Conservation (phyloP, 1,140 invertebrate genomes). For the Orius insidiosus region DNA sequence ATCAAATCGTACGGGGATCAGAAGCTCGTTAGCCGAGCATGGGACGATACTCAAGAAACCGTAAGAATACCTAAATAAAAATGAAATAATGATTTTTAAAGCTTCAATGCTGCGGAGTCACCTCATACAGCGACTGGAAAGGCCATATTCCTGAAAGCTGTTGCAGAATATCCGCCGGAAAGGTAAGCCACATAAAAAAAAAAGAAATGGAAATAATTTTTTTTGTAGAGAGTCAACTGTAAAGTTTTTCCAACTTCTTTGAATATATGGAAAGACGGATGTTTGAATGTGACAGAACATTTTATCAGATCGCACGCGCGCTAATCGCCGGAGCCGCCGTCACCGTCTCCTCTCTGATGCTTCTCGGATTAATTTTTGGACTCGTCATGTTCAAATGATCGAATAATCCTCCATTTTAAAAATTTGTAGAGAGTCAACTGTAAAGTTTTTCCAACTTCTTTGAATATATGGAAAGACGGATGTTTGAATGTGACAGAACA, state of each 20-base stretch:
- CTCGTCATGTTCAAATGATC: conserved; percentile 17
- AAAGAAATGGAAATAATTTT: conserved; percentile 4
- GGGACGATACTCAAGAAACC: conserved; percentile 59
- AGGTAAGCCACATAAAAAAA: conserved; percentile 16
- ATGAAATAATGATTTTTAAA: conserved; percentile 26
- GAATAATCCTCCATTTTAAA: conserved; percentile 8
- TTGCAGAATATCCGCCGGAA: conserved; percentile 38
- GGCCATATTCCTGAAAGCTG: conserved; percentile 59
- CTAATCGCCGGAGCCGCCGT: conserved; percentile 66
- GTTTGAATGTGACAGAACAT: conserved; percentile 44
- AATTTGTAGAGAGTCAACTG: conserved; percentile 40
- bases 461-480: conserved; percentile 49
- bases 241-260: conserved; percentile 35
- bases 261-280: conserved; percentile 53
- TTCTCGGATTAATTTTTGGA: conserved; percentile 24
- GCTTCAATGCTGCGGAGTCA: conserved; percentile 69
- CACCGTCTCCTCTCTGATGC: conserved; percentile 63
- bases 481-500: conserved; percentile 49
- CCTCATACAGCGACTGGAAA: conserved; percentile 50
- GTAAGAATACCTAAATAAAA: conserved; percentile 24
- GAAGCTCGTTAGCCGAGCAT: conserved; percentile 50
- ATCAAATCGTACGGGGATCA: conserved; percentile 50
- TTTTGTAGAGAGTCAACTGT: conserved; percentile 36
- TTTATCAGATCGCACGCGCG: conserved; percentile 61
- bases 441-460: conserved; percentile 34